Percentiles rank a stretch among this genome's conserved stretches.
These are phyloP conservation scores for Drosophila monieri DNA, from an alignment of 2,888 invertebrate genomes.

Conservation along the genomic window DNA sequence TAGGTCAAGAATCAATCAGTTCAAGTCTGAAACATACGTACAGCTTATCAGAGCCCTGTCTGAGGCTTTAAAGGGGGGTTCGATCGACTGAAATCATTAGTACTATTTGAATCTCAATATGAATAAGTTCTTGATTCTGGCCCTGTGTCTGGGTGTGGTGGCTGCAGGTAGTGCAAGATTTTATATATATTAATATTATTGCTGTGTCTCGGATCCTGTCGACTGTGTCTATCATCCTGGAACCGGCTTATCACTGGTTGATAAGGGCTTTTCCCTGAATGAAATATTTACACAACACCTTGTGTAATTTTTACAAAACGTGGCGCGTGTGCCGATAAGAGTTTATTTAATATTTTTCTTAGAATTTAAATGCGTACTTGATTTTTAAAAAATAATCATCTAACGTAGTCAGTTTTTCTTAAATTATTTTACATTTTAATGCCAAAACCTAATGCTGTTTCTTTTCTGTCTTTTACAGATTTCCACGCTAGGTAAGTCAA, in stretches of 20 bases:
- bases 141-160: slow-evolving; percentile 80
- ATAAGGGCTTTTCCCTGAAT: slow-evolving; percentile 46
- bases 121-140: slow-evolving; percentile 80
- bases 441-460: slow-evolving; percentile 4
- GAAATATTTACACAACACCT: slow-evolving; percentile 51
- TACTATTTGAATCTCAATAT: slow-evolving; percentile 72
- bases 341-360: neutral
- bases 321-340: slow-evolving; percentile 43
- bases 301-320: slow-evolving; percentile 48
- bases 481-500: slow-evolving; percentile 59
- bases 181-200: neutral
- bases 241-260: slow-evolving; percentile 1
- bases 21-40: slow-evolving; percentile 56
- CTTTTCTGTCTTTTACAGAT: slow-evolving; percentile 48
- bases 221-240: neutral
- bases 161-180: slow-evolving; percentile 79
- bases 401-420: too few species aligned
- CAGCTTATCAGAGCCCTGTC: slow-evolving; percentile 25
- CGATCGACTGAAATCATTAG: slow-evolving; percentile 65
- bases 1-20: slow-evolving; percentile 78
- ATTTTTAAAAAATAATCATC: neutral
- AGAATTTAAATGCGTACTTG: neutral
- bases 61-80: slow-evolving; percentile 38
- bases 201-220: slow-evolving; percentile 12
- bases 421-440: neutral